Evolutionary conservation across 2,888 invertebrate species (phyloP).

Genomic region (Heliconius erato): DNA sequence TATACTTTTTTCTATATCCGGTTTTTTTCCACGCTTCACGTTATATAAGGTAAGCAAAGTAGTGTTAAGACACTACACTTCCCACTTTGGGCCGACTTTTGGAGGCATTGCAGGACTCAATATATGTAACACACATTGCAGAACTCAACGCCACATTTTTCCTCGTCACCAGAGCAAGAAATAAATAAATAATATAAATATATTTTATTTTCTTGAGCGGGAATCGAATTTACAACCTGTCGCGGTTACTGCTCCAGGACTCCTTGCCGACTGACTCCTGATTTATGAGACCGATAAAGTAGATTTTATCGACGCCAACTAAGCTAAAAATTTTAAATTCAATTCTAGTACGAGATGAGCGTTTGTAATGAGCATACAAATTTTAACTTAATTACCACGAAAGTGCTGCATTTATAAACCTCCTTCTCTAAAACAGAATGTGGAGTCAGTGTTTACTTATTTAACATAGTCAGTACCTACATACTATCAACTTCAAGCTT

Average conservation of each 20-base stretch:
- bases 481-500: background rate
- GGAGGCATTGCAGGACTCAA: too few relatives aligned
- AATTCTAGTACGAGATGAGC: background rate
- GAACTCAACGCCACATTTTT: too few relatives aligned
- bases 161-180: too few relatives aligned
- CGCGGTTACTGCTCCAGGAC: too few relatives aligned
- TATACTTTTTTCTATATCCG: background rate
- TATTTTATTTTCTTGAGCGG: too few relatives aligned
- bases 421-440: background rate
- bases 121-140: too few relatives aligned
- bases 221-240: too few relatives aligned
- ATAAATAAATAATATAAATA: too few relatives aligned
- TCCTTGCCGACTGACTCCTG: background rate
- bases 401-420: background rate
- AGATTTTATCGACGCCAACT: background rate
- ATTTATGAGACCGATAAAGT: background rate
- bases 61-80: too few relatives aligned
- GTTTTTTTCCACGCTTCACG: too few relatives aligned
- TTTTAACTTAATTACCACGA: background rate
- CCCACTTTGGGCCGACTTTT: too few relatives aligned
- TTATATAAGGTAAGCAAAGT: too few relatives aligned
- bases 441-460: background rate
- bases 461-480: background rate
- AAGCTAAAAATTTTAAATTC: background rate
- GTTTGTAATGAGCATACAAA: conserved; percentile 12